phyloP scores from a whole-genome alignment of 2,113 vertebrate species.

The Stomatorhinus ivindoensis region DNA sequence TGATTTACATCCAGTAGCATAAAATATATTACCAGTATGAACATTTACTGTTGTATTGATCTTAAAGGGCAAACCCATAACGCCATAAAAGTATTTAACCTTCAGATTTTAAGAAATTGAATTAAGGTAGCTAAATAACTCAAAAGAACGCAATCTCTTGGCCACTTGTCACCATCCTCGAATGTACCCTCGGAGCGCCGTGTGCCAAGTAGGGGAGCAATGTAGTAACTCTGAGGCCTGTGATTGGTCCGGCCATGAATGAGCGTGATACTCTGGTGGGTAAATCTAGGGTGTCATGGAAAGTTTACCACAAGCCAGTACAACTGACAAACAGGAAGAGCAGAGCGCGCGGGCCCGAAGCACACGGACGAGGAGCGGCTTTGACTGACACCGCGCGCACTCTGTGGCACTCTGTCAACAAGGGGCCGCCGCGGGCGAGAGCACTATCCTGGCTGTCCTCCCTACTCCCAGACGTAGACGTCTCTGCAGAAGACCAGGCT shows the following conservation, averaged over 20 bases:
- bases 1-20: not conserved
- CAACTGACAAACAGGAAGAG: slow-evolving; percentile 78
- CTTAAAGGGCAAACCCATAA: not conserved
- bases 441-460: not conserved
- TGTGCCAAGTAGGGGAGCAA: not conserved
- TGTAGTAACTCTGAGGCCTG: slow-evolving; percentile 8
- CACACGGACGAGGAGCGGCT: not conserved
- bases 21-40: not conserved
- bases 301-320: slow-evolving; percentile 64
- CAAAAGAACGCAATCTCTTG: not conserved
- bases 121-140: not conserved
- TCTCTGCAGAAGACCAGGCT: not conserved
- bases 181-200: not conserved
- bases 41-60: not conserved
- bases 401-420: not conserved
- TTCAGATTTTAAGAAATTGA: not conserved
- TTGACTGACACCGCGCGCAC: not conserved
- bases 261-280: slow-evolving; percentile 33
- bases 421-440: not conserved
- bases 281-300: slow-evolving; percentile 71
- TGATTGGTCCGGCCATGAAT: not conserved
- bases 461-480: not conserved
- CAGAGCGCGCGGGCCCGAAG: slow-evolving; percentile 39
- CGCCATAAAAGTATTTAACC: not conserved
- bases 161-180: not conserved